A percentile compares a stretch with the other conserved stretches of the same genome.
Conservation (phyloP, 2,888 invertebrate genomes). For the Prionchulus punctatus region DNA sequence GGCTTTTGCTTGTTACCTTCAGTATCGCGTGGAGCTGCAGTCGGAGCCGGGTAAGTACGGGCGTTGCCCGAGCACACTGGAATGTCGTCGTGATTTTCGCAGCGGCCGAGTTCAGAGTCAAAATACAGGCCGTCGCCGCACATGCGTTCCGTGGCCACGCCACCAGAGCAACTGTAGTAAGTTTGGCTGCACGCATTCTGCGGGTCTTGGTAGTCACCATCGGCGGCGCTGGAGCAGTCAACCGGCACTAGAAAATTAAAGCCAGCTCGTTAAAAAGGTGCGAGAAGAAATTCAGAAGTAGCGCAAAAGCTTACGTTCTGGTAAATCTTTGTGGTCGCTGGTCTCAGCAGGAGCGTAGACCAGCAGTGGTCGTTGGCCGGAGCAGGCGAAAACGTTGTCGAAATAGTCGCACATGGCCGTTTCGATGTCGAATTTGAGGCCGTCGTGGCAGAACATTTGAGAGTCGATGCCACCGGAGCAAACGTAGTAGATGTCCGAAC, state of each 20-base stretch:
- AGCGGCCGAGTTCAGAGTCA: background rate
- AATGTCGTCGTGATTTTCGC: background rate
- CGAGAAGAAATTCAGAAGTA: too few relatives aligned
- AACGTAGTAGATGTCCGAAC: background rate
- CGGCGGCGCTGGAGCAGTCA: background rate
- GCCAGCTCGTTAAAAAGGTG: too few relatives aligned
- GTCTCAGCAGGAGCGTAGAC: too few relatives aligned
- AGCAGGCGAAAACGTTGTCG: background rate
- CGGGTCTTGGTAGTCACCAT: background rate
- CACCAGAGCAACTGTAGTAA: slow-evolving; percentile 5
- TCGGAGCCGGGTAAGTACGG: background rate
- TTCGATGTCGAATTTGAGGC: background rate
- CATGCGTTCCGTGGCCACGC: background rate
- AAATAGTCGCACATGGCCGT: background rate
- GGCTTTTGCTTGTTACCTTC: background rate
- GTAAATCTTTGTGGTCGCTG: too few relatives aligned
- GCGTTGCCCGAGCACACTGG: background rate
- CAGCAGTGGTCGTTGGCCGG: background rate
- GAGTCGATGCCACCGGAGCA: background rate
- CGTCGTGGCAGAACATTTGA: background rate
- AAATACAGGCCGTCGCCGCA: background rate
- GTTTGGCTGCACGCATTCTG: background rate
- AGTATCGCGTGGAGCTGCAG: too few relatives aligned
- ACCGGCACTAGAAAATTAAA: background rate
- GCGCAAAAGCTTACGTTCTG: too few relatives aligned